Base-by-base conservation (phyloP, 2,797 vertebrate species). In the Arnoldichthys spilopterus region DNA sequence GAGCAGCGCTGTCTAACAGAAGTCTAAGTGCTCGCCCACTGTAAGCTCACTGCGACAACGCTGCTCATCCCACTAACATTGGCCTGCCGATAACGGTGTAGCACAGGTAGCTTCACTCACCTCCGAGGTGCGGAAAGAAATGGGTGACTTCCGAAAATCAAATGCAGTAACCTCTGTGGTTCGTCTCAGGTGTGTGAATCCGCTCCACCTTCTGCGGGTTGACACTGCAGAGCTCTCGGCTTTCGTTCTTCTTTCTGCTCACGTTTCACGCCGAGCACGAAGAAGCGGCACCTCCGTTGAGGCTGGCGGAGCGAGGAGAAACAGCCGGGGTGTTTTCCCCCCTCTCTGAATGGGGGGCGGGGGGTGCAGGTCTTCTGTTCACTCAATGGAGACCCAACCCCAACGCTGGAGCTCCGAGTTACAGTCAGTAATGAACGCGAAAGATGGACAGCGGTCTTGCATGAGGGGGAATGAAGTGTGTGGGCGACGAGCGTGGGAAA, bases 241-340 rank as follows among this genome's bases (percentile, higher is more conserved):
- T 80, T 71, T 85, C 74, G 73, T 85, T 86, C 80, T 45, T 80
- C 75, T 85, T 80, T 84, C 84, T 59, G 82, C 67, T 82, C 84
- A 84, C 84, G 84, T 78, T 74, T 83, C 69, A 43, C 37, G 1
- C 0, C 1, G 30, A 74, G 68, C 78, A 79, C 74, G 77, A 74
- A 77, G 77, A 76, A 74, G 74, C 74, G 56, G 79, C 71, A 78
- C 76, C 74, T 63, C 30, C 5, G 30, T 15, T 32, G 26, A 30
- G 26, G 2, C 58, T 6, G 15, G 6, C 15, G 20, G 28, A 4
- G 18, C 4, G 62, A n/a, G 2, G 61, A 37, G 30, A 37, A n/a
- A 37, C 30, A 59, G 56, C 4, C 37, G 9, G 22, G 37, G 4
- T 43, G 34, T 22, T 66, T 24, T 45, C 12, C 37, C 8, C 3